These are phyloP conservation scores for Macrosiphum euphorbiae DNA, from an alignment of 2,888 invertebrate species.

Conservation along the genomic window DNA sequence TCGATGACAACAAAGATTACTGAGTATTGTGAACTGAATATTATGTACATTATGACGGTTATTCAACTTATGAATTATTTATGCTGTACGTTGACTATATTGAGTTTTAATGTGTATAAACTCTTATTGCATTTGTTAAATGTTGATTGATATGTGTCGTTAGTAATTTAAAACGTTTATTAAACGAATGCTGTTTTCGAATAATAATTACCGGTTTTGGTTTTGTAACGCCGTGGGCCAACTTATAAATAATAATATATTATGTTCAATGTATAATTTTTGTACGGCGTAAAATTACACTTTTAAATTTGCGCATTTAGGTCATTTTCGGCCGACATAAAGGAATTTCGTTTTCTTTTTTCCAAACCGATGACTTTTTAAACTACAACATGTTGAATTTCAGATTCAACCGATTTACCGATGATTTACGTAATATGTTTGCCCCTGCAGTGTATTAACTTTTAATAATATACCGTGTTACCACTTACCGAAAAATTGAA, in stretches of 20 bases:
- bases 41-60: neutral
- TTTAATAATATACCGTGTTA: no score
- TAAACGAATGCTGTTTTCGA: slow-evolving; percentile 34
- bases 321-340: neutral
- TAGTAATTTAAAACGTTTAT: slow-evolving; percentile 54
- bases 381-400: neutral
- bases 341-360: neutral
- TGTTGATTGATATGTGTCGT: slow-evolving; percentile 43
- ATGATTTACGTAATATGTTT: neutral
- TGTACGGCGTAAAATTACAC: neutral
- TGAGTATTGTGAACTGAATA: slow-evolving; percentile 36
- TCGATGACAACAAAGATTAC: slow-evolving; percentile 65
- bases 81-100: slow-evolving; percentile 22
- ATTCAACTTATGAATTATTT: slow-evolving; percentile 23
- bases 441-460: neutral
- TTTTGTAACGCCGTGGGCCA: neutral
- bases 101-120: slow-evolving; percentile 33
- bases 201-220: neutral
- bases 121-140: slow-evolving; percentile 46
- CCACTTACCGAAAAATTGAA: no score
- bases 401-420: neutral
- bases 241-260: neutral
- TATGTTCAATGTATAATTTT: neutral
- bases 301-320: neutral
- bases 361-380: neutral